These are phyloP conservation scores for Nebria salina DNA, from an alignment of 2,888 invertebrate genomes.

Conservation along the genomic window DNA sequence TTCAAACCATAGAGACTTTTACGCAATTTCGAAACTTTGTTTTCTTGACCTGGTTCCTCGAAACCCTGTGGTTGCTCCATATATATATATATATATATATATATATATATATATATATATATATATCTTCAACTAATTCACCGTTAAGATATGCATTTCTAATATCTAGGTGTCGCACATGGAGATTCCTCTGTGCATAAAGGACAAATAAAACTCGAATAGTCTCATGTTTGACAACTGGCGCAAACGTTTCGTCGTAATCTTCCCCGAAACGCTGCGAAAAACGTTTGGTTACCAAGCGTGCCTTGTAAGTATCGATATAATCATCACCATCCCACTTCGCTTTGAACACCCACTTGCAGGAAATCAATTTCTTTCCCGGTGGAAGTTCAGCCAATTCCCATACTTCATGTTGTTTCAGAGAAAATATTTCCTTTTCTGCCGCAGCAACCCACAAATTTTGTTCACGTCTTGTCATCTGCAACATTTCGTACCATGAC, in stretches of 20 bases:
- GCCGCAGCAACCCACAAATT: constrained; percentile 50
- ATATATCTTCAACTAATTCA: background rate
- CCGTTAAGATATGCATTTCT: constrained; percentile 49
- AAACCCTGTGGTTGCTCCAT: constrained; percentile 26
- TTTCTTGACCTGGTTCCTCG: background rate
- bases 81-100: too few relatives aligned
- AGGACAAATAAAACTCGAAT: constrained; percentile 46
- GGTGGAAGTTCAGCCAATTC: constrained; percentile 49
- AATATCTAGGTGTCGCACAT: constrained; percentile 48
- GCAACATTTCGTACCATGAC: constrained; percentile 22
- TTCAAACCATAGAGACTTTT: constrained; percentile 37
- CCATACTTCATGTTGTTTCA: constrained; percentile 52
- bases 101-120: too few relatives aligned
- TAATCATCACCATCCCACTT: constrained; percentile 23
- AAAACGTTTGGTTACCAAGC: constrained; percentile 7
- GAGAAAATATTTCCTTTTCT: constrained; percentile 51
- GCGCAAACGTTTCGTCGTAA: constrained; percentile 21
- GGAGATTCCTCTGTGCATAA: constrained; percentile 40
- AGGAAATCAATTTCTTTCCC: constrained; percentile 48
- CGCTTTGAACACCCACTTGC: constrained; percentile 28
- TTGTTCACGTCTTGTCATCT: constrained; percentile 7
- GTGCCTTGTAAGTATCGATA: constrained; percentile 15
- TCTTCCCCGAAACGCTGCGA: constrained; percentile 19
- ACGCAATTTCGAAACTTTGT: constrained; percentile 26
- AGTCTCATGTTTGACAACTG: constrained; percentile 44